These are phyloP conservation scores for Ahaetulla prasina DNA, from an alignment of 2,113 vertebrate genomes.

Conservation along the genomic window DNA sequence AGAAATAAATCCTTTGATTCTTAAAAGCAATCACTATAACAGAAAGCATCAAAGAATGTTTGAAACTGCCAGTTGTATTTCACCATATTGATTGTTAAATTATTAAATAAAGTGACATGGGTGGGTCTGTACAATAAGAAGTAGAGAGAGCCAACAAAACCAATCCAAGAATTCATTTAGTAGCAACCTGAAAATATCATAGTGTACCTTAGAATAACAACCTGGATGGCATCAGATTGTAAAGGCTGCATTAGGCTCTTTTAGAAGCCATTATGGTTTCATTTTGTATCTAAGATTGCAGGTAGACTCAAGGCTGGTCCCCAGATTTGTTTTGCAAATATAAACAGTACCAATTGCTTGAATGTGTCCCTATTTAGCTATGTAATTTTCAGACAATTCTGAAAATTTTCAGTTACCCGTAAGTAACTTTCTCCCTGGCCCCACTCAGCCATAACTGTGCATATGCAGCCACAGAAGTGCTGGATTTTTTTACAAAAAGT, in stretches of 20 bases:
- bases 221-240: neutral
- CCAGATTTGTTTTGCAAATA: neutral
- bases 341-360: neutral
- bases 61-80: neutral
- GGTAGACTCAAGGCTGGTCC: neutral
- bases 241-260: neutral
- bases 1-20: neutral
- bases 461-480: neutral
- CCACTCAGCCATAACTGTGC: neutral
- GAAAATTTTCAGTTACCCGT: neutral
- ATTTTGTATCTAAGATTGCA: neutral
- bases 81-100: neutral
- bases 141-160: neutral
- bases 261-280: neutral
- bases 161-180: neutral
- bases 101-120: neutral
- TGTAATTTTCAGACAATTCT: neutral
- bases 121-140: neutral
- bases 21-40: neutral
- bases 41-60: neutral
- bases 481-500: neutral
- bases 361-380: neutral
- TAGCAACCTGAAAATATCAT: neutral
- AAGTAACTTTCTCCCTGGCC: neutral
- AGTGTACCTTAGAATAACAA: neutral